Conservation (phyloP, 1,140 invertebrate genomes). For the Hylaeus anthracinus region DNA sequence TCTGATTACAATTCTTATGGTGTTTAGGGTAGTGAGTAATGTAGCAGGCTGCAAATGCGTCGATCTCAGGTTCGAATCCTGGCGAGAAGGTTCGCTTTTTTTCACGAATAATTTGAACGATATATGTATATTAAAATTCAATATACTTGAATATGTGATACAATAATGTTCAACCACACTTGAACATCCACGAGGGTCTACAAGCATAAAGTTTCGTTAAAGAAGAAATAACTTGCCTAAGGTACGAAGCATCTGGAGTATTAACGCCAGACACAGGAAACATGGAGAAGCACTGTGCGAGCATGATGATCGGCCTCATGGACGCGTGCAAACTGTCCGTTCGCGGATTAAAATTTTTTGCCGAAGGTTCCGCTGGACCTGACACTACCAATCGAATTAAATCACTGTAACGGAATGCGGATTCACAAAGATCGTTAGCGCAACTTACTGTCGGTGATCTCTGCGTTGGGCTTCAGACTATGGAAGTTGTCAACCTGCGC, state of each 20-base stretch:
- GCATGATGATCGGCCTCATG: conserved; percentile 76
- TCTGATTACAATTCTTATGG: too few species aligned
- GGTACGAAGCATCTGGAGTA: conserved; percentile 71
- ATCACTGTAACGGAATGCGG: background rate
- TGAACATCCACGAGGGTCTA: too few species aligned
- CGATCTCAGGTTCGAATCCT: too few species aligned
- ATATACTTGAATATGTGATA: background rate
- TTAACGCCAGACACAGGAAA: conserved; percentile 78
- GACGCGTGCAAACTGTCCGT: conserved; percentile 75
- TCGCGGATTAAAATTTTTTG: conserved; percentile 41
- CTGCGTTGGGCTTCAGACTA: conserved; percentile 27
- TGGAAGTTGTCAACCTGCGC: conserved; percentile 30
- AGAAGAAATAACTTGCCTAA: conserved; percentile 66
- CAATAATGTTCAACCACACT: too few species aligned
- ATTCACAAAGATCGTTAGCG: background rate
- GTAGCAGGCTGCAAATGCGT: too few species aligned
- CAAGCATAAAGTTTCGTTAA: background rate
- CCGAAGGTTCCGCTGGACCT: conserved; percentile 34
- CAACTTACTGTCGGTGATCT: conserved; percentile 45
- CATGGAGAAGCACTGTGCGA: conserved; percentile 80
- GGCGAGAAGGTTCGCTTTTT: too few species aligned
- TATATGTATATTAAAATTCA: too few species aligned
- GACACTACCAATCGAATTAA: conserved; percentile 59
- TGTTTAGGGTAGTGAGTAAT: too few species aligned
- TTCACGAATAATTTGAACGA: too few species aligned